Conservation (phyloP, 2,797 vertebrate genomes). For the Melanotaenia pygmaea region DNA sequence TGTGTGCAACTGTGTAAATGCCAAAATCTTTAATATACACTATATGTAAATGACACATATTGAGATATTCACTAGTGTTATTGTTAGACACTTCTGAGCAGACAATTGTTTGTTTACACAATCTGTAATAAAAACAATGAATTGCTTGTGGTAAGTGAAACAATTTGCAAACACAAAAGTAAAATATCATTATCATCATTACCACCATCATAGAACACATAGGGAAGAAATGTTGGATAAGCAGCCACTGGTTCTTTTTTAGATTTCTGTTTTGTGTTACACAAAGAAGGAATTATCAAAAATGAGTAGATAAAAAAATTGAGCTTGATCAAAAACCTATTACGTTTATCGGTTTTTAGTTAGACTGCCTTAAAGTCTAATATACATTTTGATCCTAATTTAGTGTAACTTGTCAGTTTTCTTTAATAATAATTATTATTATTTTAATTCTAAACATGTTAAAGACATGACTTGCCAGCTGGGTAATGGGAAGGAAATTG, state of each 20-base stretch:
- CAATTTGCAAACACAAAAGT: not conserved
- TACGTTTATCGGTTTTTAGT: too few species aligned
- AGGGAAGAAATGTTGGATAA: not conserved
- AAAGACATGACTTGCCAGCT: slow-evolving; percentile 35
- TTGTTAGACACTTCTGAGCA: too few species aligned
- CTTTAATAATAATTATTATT: too few species aligned
- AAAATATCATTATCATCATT: not conserved
- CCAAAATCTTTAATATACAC: not conserved
- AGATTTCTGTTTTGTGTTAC: too few species aligned
- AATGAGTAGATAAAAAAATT: too few species aligned
- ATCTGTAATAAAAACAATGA: not conserved
- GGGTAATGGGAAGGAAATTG: slow-evolving; percentile 37
- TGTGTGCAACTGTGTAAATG: not conserved
- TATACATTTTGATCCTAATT: too few species aligned
- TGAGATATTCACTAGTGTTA: too few species aligned
- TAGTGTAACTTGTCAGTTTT: too few species aligned
- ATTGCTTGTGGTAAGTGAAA: not conserved
- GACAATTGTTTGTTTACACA: not conserved
- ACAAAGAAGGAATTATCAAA: too few species aligned
- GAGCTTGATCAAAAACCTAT: too few species aligned
- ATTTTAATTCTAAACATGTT: not conserved
- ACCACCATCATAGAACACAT: not conserved
- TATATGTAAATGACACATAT: not conserved
- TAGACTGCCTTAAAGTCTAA: too few species aligned
- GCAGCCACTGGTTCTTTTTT: not conserved